phyloP scores from a whole-genome alignment of 1,140 invertebrate genomes.

The Apis mellifera region Amel_HAv3.1 CM009938.2:10609001-10609500 shows the following conservation, averaged over 20 bases:
- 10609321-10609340: too few species aligned
- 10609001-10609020: background rate
- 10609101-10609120: slow-evolving; percentile 37
- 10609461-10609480: too few species aligned
- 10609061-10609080: slow-evolving; percentile 29
- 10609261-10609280: background rate
- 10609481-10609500: too few species aligned
- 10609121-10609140: background rate
- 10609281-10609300: background rate
- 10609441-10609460: too few species aligned
- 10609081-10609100: background rate
- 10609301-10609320: too few species aligned
- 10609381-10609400: too few species aligned
- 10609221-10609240: background rate
- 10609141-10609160: slow-evolving; percentile 21
- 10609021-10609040: background rate
- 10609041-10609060: background rate
- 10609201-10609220: slow-evolving; percentile 20
- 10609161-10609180: background rate
- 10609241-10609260: slow-evolving; percentile 4
- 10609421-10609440: too few species aligned
- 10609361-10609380: too few species aligned
- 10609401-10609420: too few species aligned
- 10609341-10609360: too few species aligned
- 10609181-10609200: too few species aligned